Conservation (phyloP, 2,797 vertebrate genomes). For the Limosa lapponica region DNA sequence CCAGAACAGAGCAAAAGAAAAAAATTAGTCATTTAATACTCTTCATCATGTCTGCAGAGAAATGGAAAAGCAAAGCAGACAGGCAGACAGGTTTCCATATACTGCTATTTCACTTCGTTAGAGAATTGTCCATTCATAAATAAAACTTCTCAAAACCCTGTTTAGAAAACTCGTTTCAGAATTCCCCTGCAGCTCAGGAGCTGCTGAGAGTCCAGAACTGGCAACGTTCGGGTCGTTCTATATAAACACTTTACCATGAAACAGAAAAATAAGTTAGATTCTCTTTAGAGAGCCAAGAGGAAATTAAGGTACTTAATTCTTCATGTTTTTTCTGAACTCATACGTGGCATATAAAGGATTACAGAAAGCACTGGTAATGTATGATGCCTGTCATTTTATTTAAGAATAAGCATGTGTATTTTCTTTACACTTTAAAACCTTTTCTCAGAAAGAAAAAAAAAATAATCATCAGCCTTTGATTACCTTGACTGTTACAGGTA, state of each 20-base stretch:
- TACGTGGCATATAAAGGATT: background rate
- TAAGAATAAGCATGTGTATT: background rate
- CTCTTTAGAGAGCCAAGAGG: background rate
- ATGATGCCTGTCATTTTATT: background rate
- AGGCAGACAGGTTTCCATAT: background rate
- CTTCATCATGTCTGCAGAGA: background rate
- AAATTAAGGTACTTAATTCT: background rate
- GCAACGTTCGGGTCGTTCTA: fast-evolving
- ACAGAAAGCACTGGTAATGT: background rate
- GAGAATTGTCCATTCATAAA: background rate
- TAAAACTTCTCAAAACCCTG: background rate
- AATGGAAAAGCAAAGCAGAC: background rate
- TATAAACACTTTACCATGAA: background rate
- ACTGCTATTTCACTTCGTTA: background rate
- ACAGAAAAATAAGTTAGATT: background rate
- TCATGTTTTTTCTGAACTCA: background rate
- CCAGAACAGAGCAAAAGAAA: background rate
- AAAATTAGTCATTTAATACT: background rate
- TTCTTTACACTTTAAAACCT: background rate
- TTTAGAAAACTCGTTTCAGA: background rate
- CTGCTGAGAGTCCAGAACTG: background rate
- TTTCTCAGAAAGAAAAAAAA: background rate
- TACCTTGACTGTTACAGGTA: background rate
- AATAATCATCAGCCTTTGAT: background rate
- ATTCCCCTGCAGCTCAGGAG: background rate